These are phyloP conservation scores for Callaeas wilsoni DNA, from an alignment of 2,113 vertebrate species.

Conservation along the genomic window DNA sequence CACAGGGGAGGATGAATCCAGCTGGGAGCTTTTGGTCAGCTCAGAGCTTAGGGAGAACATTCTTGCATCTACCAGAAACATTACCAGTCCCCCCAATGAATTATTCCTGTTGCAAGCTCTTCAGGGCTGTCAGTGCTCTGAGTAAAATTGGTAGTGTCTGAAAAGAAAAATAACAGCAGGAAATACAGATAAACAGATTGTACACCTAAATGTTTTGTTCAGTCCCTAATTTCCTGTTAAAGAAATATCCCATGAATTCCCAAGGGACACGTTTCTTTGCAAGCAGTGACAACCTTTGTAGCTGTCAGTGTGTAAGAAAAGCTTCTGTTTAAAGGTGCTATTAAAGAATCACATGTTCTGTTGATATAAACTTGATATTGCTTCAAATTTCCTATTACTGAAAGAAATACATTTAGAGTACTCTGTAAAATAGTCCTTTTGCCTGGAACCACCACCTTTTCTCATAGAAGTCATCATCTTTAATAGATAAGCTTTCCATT, in stretches of 20 bases:
- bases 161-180: background rate
- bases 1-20: background rate
- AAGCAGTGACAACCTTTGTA: background rate
- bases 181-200: background rate
- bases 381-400: background rate
- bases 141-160: background rate
- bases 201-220: background rate
- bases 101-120: background rate
- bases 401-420: background rate
- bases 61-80: background rate
- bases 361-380: background rate
- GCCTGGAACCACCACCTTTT: background rate
- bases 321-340: background rate
- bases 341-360: background rate
- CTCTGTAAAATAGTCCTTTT: slow-evolving; percentile 3
- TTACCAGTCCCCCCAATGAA: background rate
- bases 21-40: background rate
- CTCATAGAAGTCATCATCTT: background rate
- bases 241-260: background rate
- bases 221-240: background rate
- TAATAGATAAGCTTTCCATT: slow-evolving; percentile 38
- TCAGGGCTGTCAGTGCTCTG: background rate
- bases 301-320: background rate
- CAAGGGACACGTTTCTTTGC: background rate
- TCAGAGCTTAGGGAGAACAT: background rate